These are phyloP conservation scores for Lamprologus callipterus DNA, from an alignment of 2,113 vertebrate species.

Conservation along the genomic window DNA sequence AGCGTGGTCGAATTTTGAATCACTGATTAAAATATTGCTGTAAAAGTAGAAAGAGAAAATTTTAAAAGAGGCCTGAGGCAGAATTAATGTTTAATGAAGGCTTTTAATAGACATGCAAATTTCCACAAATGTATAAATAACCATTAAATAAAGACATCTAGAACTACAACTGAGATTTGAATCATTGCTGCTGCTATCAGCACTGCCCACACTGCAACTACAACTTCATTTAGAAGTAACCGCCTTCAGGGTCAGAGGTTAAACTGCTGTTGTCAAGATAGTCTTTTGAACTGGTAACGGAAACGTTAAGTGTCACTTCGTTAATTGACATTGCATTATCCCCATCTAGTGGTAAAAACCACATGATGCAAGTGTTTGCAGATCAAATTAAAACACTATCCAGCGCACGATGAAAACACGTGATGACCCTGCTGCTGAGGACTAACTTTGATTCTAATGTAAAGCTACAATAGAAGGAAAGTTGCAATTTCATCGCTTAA, in stretches of 20 bases:
- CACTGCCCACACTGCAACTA: not conserved
- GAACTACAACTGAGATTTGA: not conserved
- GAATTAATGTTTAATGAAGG: conserved; percentile 2
- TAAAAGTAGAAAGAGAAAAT: not conserved
- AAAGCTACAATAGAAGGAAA: not conserved
- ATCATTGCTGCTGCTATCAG: not conserved
- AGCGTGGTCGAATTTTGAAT: not conserved
- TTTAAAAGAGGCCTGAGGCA: not conserved
- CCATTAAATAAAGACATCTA: not conserved
- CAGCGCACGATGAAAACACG: fast-evolving
- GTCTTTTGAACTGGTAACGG: not conserved
- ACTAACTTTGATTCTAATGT: not conserved
- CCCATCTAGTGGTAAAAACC: conserved; percentile 22
- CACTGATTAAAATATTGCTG: not conserved
- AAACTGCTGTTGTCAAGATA: not conserved
- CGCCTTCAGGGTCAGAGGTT: not conserved
- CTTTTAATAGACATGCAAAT: not conserved
- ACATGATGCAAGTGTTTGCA: not conserved
- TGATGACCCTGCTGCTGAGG: not conserved
- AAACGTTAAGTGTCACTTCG: not conserved
- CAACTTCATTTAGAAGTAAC: not conserved
- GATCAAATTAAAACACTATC: not conserved
- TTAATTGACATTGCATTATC: not conserved
- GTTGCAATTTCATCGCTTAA: too few relatives aligned
- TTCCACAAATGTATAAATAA: not conserved